Base-by-base conservation (phyloP, 1,140 invertebrate genomes). In the Subanguina moxae region DNA sequence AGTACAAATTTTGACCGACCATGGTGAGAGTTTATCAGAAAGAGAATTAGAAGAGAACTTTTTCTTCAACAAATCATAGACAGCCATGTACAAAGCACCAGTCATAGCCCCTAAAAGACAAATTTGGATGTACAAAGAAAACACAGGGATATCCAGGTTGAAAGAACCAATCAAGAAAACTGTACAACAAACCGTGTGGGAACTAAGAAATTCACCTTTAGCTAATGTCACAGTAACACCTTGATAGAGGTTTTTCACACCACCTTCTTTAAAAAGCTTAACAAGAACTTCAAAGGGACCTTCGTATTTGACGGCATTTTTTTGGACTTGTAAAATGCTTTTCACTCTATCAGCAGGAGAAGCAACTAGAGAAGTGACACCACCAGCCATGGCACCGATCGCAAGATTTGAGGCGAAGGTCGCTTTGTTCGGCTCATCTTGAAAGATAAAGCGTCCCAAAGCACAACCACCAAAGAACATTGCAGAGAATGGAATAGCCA, bases 391-490 rank as follows among this genome's bases (percentile, higher is more conserved):
- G 8, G 90, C 90, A 70, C 95, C 95, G 65, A 95, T 94, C 65
- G 89, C 88, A 83, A 95, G 96, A 27, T 94, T 84, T 84, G 94
- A 90, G 7, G 67, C 68, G 82, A 84, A 62, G 32, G 86, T 87
- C 32, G 32, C 32, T 76, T 88, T 85, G 73, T 80, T 62, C 69
- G 90, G 85, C 9, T 84, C 84, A 66, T 83, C 57, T 82, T 87
- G 90, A 77, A 80, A 89, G 3, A 84, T 85, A 70, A 87, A 89
- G 82, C 95, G 95, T 0, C 94, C 94, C 8, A 97, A 84, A 17
- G 93, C 91, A 85, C 90, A 97, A 19, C 94, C 94, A 76, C 96
- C 89, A 84, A 99, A 98, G 83, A 93, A 96, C 62, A 98, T 89
- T 0, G 95, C 87, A 84, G 87, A 88, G 78, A 88, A 87, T 3